phyloP scores from a whole-genome alignment of 2,113 vertebrate genomes.

The Dascyllus trimaculatus region DNA sequence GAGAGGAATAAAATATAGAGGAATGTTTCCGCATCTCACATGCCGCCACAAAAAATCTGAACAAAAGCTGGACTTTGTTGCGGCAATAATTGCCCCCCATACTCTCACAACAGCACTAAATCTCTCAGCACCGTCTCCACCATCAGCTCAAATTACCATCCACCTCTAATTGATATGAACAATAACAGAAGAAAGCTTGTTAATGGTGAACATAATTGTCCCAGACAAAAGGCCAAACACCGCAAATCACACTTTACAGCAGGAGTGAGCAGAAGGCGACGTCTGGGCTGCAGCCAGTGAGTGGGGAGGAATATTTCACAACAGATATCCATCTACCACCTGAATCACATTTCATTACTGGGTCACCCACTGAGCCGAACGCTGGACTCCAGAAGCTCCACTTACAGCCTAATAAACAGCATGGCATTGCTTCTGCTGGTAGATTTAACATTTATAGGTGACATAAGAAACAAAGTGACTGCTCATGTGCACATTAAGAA shows the following conservation, averaged over 20 bases:
- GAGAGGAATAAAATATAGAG: background rate
- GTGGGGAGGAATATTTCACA: constrained; percentile 52
- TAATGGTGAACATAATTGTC: constrained; percentile 86
- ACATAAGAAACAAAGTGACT: background rate
- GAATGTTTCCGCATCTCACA: constrained; percentile 18
- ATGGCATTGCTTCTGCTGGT: background rate
- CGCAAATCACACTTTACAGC: constrained; percentile 68
- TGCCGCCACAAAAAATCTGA: constrained; percentile 5
- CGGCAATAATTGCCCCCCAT: constrained; percentile 56
- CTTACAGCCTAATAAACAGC: constrained; percentile 25
- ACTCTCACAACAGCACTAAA: constrained; percentile 77
- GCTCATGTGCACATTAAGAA: background rate
- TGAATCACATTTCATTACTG: constrained; percentile 75
- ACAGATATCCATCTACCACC: constrained; percentile 74
- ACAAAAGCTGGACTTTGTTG: constrained; percentile 26
- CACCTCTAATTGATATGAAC: constrained; percentile 90
- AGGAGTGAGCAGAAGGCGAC: constrained; percentile 64
- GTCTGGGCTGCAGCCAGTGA: constrained; percentile 71
- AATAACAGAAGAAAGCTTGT: constrained; percentile 90
- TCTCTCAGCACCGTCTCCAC: constrained; percentile 87
- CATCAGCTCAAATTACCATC: constrained; percentile 90
- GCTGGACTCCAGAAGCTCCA: constrained; percentile 18
- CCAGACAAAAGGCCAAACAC: constrained; percentile 72
- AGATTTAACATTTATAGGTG: background rate
- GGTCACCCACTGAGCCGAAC: constrained; percentile 41